Base-by-base conservation (phyloP, 2,113 vertebrate genomes). In the Spizaetus ornatus region DNA sequence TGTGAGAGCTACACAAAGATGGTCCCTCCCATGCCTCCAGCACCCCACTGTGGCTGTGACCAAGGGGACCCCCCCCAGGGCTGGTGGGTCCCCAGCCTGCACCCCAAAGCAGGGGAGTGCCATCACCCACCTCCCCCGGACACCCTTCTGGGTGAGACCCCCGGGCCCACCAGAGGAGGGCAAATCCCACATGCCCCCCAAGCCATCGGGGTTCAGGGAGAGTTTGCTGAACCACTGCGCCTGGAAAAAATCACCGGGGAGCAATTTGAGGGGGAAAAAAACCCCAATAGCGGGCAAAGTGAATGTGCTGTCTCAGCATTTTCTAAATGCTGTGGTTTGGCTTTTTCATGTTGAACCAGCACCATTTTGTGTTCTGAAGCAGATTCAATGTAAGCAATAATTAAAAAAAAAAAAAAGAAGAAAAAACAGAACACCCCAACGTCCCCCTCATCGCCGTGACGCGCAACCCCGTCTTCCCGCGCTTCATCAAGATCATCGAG, bases 401-500 rank as follows among this genome's bases (percentile, higher is more conserved):
- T 95, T 96, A 29, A 47, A 47, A 21, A 48, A 52, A 11, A 7
- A 48, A 52, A 11, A 7, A 36, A 40, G 17, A 19, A 23, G 2
- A 38, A 9, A 25, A n/a, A 38, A 19, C 6, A n/a, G 31, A 58
- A 34, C 2, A 21, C 80, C 99, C 99, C 19, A 98, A 99, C 87
- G 98, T 99, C 11, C 99, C 99, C 3, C 98, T 99, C 48, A 98
- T 99, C 82, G 99, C 99, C 5, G 99, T 99, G 48, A 98, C 97
- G 94, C 98, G 99, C 84, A 99, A 99, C 93, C 99, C 99, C 0
- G 99, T 99, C 48, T 99, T 99, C 82, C 99, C 99, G 16, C 98
- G 99, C 10, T 99, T 99, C 97, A 99, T 99, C 96, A 99, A 99
- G 98, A 99, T 99, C 69, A 98, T 99, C 45, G 99, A 99, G 99